A percentile compares a stretch with the other conserved stretches of the same genome.
Evolutionary conservation across 2,113 vertebrate genomes (phyloP).

Genomic region (Connochaetes taurinus): DNA sequence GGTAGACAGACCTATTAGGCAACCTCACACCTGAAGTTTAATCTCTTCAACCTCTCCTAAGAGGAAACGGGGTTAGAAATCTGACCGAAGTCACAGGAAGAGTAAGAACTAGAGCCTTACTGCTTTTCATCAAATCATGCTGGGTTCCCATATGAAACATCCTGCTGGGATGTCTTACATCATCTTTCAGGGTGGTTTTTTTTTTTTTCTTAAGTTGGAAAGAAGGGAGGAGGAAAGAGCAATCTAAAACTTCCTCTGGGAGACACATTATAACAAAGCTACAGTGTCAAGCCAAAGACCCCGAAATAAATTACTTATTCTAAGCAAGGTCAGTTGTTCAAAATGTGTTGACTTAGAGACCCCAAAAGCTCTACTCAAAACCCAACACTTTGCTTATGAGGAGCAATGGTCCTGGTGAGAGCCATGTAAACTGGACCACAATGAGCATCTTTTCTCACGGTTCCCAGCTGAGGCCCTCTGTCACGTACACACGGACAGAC

Average conservation of each 20-base stretch:
- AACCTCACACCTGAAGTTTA: not conserved
- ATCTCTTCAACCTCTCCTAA: not conserved
- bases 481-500: not conserved
- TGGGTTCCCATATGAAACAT: not conserved
- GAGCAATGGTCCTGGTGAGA: not conserved
- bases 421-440: not conserved
- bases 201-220: not conserved
- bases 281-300: not conserved
- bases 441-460: not conserved
- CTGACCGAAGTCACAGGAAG: not conserved
- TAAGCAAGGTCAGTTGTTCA: not conserved
- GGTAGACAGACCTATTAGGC: not conserved
- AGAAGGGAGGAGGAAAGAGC: not conserved
- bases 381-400: not conserved
- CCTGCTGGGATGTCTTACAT: not conserved
- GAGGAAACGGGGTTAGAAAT: not conserved
- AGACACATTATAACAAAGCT: not conserved
- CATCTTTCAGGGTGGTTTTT: accelerated
- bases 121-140: not conserved
- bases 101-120: not conserved
- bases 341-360: not conserved
- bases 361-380: not conserved
- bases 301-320: not conserved
- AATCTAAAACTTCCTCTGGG: not conserved
- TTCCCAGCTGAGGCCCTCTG: not conserved